Base-by-base conservation (phyloP, 2,888 invertebrate species). In the Perizoma flavofasciatum region DNA sequence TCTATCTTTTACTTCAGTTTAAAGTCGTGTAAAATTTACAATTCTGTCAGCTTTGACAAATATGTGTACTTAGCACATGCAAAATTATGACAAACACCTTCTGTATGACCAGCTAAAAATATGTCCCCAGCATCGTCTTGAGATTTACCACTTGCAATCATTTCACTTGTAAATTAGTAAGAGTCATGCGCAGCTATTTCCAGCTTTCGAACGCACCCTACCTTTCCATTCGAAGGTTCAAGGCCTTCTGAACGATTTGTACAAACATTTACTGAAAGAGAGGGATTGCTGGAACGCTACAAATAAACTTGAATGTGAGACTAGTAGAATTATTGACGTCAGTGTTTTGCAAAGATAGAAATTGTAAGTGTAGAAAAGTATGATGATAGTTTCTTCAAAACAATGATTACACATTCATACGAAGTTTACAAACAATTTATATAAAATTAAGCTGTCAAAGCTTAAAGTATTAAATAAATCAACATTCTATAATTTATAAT, bases 201-300 rank as follows among this genome's bases (percentile, higher is more conserved):
- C 58, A 69, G 66, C 61, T 54, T 59, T 32, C 52, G 44, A 58
- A 55, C 44, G 43, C 44, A 55, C 58, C 55, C 62, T 55, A 58
- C 62, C 55, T 55, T 49, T 50, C 66, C 64, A 66, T 63, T 62
- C 51, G 61, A 59, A 66, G 62, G 72, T 72, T 69, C 70, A 71
- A 71, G 72, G 70, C 49, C 68, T 58, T 61, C 58, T 67, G 61
- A 65, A 61, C 59, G 70, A 65, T 68, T 70, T 63, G 65, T 69
- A 71, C 70, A 72, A 75, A 75, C 71, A 73, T 75, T 75, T 75
- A 75, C 67, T 72, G 58, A 57, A 54, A 52, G 49, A 65, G 60
- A 52, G 51, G 47, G 60, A 61, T 59, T 55, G 39, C 51, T 58
- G 58, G 54, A 58, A 55, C 47, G 54, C 35, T 58, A 49, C 44